These are phyloP conservation scores for Pagetopsis macropterus DNA, from an alignment of 2,797 vertebrate genomes.

Conservation along the genomic window DNA sequence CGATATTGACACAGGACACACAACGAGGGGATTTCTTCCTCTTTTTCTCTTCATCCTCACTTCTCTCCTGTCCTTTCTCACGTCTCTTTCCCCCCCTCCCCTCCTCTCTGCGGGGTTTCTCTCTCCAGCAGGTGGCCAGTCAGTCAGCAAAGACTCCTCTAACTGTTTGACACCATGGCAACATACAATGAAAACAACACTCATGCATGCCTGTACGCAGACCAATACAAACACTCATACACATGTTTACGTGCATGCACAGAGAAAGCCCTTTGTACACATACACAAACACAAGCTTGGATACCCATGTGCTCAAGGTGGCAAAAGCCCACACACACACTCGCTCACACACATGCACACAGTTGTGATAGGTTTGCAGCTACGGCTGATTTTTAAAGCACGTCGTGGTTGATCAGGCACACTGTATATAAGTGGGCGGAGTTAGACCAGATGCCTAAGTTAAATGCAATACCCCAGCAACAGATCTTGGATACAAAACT, in stretches of 20 bases:
- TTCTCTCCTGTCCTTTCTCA: background rate
- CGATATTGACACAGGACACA: background rate
- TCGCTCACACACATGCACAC: constrained; percentile 15
- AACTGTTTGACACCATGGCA: constrained; percentile 74
- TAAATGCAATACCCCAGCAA: constrained; percentile 51
- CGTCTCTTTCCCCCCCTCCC: constrained; percentile 3
- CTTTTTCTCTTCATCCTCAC: constrained; percentile 5
- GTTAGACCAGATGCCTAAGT: constrained; percentile 32
- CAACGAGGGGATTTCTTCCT: background rate
- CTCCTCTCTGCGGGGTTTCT: constrained; percentile 31
- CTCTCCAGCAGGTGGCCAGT: constrained; percentile 67
- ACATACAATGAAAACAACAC: constrained; percentile 58
- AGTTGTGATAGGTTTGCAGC: constrained; percentile 25
- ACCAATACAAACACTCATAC: background rate
- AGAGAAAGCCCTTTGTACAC: background rate
- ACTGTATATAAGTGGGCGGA: constrained; percentile 49
- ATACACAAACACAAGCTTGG: background rate
- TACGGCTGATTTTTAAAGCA: constrained; percentile 39
- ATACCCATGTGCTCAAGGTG: background rate
- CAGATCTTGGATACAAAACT: constrained; percentile 65
- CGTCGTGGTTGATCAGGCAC: constrained; percentile 57
- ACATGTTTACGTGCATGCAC: constrained; percentile 7
- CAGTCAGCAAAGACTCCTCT: constrained; percentile 60
- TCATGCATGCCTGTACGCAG: constrained; percentile 28
- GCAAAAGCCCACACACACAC: constrained; percentile 14